Base-by-base conservation (phyloP, 2,888 invertebrate species). In the Nysson spinosus region DNA sequence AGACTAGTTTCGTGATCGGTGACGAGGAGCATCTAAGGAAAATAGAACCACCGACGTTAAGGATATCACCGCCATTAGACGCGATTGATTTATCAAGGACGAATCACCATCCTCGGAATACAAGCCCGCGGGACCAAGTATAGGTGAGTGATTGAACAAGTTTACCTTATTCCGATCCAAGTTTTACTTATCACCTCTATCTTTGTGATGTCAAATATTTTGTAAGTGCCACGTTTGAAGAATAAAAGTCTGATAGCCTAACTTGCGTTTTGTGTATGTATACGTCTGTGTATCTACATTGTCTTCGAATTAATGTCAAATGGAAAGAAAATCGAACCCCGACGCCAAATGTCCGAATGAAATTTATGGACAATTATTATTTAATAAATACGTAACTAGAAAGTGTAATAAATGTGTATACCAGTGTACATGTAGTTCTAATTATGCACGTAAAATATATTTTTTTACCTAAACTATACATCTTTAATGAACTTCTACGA, bases 101-200 rank as follows among this genome's bases (percentile, higher is more conserved):
- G 50, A 80, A 80, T 67, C 79, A 81, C 69, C 78, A 73, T 57
- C 58, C 73, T 17, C 64, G 54, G 43, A 54, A 60, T 50, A 46
- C 52, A 17, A 65, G 61, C 28, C 66, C 72, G 14, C 70, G 72
- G 63, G 81, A 81, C 43, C 72, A 78, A 39, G 80, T 82, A 9
- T 81, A 79, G 78, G 81, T 82, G 17, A 81, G 79, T 44, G 34
- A 40, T 11, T 16, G 11, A 28, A 7, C 20, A n/a, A n/a, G n/a
- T n/a, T n/a, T n/a, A n/a, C n/a, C n/a, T n/a, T n/a, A n/a, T n/a
- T n/a, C n/a, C n/a, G n/a, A n/a, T n/a, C n/a, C n/a, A n/a, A n/a
- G n/a, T n/a, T n/a, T n/a, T n/a, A n/a, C n/a, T n/a, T n/a, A n/a
- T n/a, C n/a, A n/a, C n/a, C n/a, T n/a, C n/a, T n/a, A n/a, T n/a